Evolutionary conservation across 2,113 vertebrate genomes (phyloP), one percentile per base, ranked within the genome.

Genomic region (Gallinago media): DNA sequence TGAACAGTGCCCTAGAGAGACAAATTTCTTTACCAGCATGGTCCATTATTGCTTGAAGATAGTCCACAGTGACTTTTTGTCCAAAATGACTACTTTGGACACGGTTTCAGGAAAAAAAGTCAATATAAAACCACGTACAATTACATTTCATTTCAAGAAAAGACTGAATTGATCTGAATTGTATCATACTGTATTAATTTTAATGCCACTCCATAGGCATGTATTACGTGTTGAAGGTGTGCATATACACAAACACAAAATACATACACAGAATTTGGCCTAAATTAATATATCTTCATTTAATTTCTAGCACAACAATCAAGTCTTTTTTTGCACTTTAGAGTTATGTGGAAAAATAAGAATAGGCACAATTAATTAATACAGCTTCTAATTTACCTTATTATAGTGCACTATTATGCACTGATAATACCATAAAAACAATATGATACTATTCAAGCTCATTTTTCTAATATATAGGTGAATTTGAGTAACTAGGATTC

Each of bases 401-500:
- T 90, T 83, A 52, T 50, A 85, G 87, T 93, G 93, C 77, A 78
- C 31, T 62, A 40, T 67, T 74, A 85, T 0, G 78, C 81, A 95
- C 80, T 73, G 27, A 12, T 85, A 87, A 65, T 89, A 52, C 76
- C 81, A 63, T 92, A 93, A 80, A 94, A 96, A 68, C 67, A 95
- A 75, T 92, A 94, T 89, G 74, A 96, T 91, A 92, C 92, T 96
- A 94, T 95, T 97, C 82, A 97, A 97, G 80, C 90, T 94, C 73
- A 78, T 68, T 85, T 96, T 91, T 96, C 75, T 91, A 93, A 87
- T 65, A 85, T 92, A 97, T 72, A 85, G 44, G 32, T 85, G 62
- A 88, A 97, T 73, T 89, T 54, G 94, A 79, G 61, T 49, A 89
- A 94, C 88, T 68, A 94, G n/a, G 62, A 90, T 66, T 88, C 70